phyloP scores from a whole-genome alignment of 30 jellyfish, hydroid and myxozoan genomes.

The Nemopilema nomurai region DNA sequence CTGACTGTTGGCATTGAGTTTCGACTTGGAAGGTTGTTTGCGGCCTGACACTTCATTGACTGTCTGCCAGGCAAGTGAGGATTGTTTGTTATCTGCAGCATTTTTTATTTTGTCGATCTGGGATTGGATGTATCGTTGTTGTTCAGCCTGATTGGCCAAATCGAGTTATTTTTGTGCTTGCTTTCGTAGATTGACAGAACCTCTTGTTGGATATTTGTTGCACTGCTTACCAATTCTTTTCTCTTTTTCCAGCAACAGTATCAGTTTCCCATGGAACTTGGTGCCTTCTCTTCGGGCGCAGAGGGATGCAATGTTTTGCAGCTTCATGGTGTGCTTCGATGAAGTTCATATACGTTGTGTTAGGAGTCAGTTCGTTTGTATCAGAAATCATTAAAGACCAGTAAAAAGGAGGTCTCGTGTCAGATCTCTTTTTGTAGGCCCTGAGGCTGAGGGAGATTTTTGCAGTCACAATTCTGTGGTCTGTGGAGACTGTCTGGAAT shows the following conservation, averaged over 20 bases:
- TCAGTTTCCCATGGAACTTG: too few species aligned
- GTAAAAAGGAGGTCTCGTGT: not conserved
- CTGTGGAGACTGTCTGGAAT: not conserved
- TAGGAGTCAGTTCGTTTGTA: not conserved
- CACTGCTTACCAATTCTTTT: too few species aligned
- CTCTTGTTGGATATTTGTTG: not conserved
- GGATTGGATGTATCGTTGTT: not conserved
- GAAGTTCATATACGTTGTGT: not conserved
- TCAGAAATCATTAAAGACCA: not conserved
- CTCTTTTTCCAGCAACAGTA: too few species aligned
- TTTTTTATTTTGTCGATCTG: not conserved
- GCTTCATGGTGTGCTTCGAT: too few species aligned
- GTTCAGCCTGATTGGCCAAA: not conserved
- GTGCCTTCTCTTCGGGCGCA: too few species aligned
- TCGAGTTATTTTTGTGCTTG: not conserved
- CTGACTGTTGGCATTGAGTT: not conserved
- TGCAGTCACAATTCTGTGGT: not conserved
- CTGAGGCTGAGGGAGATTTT: not conserved
- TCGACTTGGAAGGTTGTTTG: not conserved
- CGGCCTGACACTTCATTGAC: not conserved
- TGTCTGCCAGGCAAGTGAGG: not conserved
- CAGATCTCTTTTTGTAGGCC: not conserved
- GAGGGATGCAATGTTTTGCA: too few species aligned
- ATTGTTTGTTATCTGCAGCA: not conserved
- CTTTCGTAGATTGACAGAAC: not conserved